phyloP scores from a whole-genome alignment of 2,888 invertebrate species.

The Xiphydria camelus region DNA sequence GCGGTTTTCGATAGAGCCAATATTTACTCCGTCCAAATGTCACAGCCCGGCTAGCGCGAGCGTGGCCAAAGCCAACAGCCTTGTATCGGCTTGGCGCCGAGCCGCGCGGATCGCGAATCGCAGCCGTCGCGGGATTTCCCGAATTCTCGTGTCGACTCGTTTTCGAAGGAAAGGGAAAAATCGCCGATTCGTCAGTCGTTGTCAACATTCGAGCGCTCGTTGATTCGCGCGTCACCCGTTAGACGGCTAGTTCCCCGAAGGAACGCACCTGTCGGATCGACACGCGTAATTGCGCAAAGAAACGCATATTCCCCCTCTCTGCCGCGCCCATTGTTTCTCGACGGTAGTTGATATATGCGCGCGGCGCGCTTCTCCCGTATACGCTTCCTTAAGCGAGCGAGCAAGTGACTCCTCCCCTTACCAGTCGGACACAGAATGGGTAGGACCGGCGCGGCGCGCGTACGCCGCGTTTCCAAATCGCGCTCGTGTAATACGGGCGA shows the following conservation, averaged over 20 bases:
- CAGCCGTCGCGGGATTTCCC: too few species aligned
- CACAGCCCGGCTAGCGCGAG: slow-evolving; percentile 21
- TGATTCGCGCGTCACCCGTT: too few species aligned
- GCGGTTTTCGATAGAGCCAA: slow-evolving; percentile 23
- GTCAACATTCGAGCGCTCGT: too few species aligned
- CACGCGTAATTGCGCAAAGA: background rate
- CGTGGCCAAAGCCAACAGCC: slow-evolving; percentile 43
- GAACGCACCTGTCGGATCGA: background rate
- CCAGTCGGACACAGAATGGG: background rate
- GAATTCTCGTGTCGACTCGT: too few species aligned
- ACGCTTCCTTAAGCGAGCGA: background rate
- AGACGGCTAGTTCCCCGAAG: too few species aligned
- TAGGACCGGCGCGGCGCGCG: background rate
- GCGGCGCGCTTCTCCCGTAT: too few species aligned
- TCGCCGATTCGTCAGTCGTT: too few species aligned
- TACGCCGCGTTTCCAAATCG: background rate
- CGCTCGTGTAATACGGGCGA: too few species aligned
- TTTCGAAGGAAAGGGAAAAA: too few species aligned
- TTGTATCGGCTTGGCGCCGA: slow-evolving; percentile 38
- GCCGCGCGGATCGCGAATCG: background rate
- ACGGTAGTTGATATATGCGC: too few species aligned
- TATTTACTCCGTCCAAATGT: slow-evolving; percentile 43
- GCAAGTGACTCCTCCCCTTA: background rate
- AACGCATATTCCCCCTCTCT: too few species aligned
- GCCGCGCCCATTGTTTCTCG: too few species aligned